phyloP scores from a whole-genome alignment of 1,140 invertebrate genomes.

The Probaryconus sp. region DNA sequence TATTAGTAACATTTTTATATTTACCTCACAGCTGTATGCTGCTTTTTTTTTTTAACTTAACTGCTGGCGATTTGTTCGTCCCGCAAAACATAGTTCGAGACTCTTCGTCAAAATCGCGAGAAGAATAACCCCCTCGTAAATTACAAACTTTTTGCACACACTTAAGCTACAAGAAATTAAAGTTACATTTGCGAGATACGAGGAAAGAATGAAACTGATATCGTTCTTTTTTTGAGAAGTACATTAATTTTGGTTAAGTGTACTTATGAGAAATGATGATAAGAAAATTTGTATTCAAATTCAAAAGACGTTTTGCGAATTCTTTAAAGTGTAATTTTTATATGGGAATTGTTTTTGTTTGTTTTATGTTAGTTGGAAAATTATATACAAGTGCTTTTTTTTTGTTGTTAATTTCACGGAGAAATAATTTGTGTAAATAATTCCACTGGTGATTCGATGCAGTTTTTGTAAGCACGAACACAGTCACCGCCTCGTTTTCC shows the following conservation, averaged over 20 bases:
- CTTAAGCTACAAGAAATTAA: too few relatives aligned
- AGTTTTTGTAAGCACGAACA: constrained; percentile 68
- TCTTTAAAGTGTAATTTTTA: too few relatives aligned
- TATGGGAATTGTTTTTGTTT: too few relatives aligned
- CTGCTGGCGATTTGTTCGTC: constrained; percentile 13
- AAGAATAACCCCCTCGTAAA: constrained; percentile 17
- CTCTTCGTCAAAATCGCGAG: neutral
- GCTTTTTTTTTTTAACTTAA: constrained; percentile 29
- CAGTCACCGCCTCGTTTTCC: constrained; percentile 72
- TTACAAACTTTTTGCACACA: constrained; percentile 14
- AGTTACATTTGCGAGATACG: too few relatives aligned
- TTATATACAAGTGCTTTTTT: too few relatives aligned
- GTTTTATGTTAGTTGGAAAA: constrained; percentile 27
- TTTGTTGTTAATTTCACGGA: too few relatives aligned
- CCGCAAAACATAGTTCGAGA: neutral
- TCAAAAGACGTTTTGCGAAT: too few relatives aligned
- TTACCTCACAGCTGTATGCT: constrained; percentile 13
- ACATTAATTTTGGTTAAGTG: too few relatives aligned
- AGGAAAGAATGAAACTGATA: too few relatives aligned
- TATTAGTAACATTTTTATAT: constrained; percentile 15
- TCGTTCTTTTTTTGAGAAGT: too few relatives aligned
- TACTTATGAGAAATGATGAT: too few relatives aligned
- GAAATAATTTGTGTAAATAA: constrained; percentile 72
- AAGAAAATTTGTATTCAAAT: too few relatives aligned
- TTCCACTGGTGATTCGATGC: constrained; percentile 71